Conservation (phyloP, 2,797 vertebrate genomes). For the Pantherophis alleghaniensis region DNA sequence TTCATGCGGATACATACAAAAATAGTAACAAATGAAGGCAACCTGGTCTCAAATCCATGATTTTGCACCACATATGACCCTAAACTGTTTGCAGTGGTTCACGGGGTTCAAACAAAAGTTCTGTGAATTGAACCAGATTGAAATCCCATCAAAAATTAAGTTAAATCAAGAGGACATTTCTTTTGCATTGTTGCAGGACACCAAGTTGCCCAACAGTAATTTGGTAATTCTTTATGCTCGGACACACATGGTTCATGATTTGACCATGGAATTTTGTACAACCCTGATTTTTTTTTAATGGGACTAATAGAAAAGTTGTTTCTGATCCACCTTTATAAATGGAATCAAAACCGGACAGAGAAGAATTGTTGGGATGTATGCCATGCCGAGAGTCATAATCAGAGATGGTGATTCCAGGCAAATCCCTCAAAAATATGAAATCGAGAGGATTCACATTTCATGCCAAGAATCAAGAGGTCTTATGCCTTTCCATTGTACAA, state of each 20-base stretch:
- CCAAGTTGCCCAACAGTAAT: neutral
- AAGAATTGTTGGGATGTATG: neutral
- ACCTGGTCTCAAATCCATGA: neutral
- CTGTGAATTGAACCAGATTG: neutral
- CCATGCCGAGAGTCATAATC: neutral
- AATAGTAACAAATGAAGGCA: neutral
- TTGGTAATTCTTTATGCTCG: neutral
- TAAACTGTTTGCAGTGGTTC: neutral
- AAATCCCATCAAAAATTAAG: neutral
- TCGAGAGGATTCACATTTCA: neutral
- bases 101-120: neutral
- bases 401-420: neutral
- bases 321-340: neutral
- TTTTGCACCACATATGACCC: neutral
- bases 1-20: neutral
- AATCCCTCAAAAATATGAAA: neutral
- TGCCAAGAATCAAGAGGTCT: neutral
- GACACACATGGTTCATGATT: neutral
- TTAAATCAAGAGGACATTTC: neutral
- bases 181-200: neutral
- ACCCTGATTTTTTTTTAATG: neutral
- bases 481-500: neutral
- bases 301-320: neutral
- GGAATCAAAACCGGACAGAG: neutral
- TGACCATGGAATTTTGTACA: neutral